Conservation (phyloP, 2,113 vertebrate species). For the Urocitellus parryii region DNA sequence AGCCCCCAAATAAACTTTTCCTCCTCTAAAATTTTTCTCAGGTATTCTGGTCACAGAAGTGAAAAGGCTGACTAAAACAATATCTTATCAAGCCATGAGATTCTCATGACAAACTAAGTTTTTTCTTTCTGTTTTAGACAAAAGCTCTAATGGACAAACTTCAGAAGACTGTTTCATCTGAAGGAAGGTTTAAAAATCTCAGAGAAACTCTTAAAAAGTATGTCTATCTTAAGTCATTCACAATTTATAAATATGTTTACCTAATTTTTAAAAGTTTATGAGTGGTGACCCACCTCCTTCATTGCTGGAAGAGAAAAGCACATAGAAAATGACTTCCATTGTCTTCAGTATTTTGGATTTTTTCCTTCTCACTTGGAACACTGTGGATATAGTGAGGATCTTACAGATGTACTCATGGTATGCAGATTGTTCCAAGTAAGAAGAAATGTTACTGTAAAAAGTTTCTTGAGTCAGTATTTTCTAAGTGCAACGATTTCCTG, state of each 20-base stretch:
- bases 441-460: background rate
- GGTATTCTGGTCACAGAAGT: too few species aligned
- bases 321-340: background rate
- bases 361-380: background rate
- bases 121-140: slow-evolving; percentile 88
- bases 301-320: slow-evolving; percentile 47
- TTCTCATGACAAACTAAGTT: slow-evolving; percentile 2
- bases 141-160: slow-evolving; percentile 99
- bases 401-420: background rate
- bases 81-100: background rate
- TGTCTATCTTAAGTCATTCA: slow-evolving; percentile 69
- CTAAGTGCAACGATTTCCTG: background rate
- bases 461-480: background rate
- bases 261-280: background rate
- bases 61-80: too few species aligned
- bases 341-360: background rate
- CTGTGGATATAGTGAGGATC: background rate
- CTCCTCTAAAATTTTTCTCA: too few species aligned
- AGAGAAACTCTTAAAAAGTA: slow-evolving; percentile 99
- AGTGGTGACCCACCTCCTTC: background rate
- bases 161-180: slow-evolving; percentile 98
- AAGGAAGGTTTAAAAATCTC: slow-evolving; percentile 99
- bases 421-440: background rate
- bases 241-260: slow-evolving; percentile 21
- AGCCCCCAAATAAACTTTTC: too few species aligned